Evolutionary conservation across 2,888 invertebrate species (phyloP), one percentile per base, ranked within the genome.

Genomic region (Mycalesis mineus): DNA sequence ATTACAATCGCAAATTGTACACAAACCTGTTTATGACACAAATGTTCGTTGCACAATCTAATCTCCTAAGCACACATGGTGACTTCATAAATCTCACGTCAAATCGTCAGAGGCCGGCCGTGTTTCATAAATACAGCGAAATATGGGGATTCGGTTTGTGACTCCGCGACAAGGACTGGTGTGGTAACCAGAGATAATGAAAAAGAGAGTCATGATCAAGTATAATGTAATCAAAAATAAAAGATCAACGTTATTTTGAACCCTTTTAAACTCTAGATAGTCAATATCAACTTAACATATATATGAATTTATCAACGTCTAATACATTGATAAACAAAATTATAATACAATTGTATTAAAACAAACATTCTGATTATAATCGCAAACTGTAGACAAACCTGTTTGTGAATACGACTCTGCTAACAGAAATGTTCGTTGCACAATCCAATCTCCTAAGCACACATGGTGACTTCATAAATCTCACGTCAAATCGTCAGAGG

Each of bases 151-250:
- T 86, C 79, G 76, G 80, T 78, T 75, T 75, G 76, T 73, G 74
- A 74, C 73, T 75, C 78, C 78, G 77, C 72, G 67, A 60, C 72
- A 69, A 71, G 74, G 73, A 74, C 73, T 72, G 68, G 69, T 72
- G 71, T 64, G 64, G 68, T 74, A 76, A 77, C 65, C 68, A 71
- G 74, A 82, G 82, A 84, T 87, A 87, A 88, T 87, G 86, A 87
- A 85, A 89, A 88, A 84, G 81, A 88, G 89, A 89, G 89, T 88
- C 87, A 89, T 86, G 89, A 83, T 82, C 78, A 78, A 80, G 71
- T 83, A 78, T 86, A 89, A 89, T 89, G 85, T 84, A 88, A 86
- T 86, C 88, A n/a, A n/a, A n/a, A n/a, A n/a, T n/a, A n/a, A n/a
- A n/a, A n/a, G n/a, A n/a, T n/a, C n/a, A n/a, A n/a, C n/a, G n/a